Evolutionary conservation across 1,140 invertebrate species (phyloP), one percentile per base, ranked within the genome.

Genomic region (Solenopsis invicta): DNA sequence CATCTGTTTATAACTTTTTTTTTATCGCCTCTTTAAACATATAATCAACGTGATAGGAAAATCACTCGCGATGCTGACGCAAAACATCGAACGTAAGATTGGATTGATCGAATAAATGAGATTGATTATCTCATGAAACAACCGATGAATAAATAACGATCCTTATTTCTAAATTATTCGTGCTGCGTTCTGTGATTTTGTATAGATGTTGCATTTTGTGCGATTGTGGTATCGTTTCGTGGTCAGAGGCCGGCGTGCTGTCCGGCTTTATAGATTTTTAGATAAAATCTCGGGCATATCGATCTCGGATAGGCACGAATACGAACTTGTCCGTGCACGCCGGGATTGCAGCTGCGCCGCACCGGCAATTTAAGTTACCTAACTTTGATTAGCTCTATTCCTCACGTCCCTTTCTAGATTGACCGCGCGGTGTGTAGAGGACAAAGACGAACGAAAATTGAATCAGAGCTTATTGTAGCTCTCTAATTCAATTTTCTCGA

Each of bases 341-440:
- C 52, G 62, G n/a, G 54, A 34, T 71, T 56, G 64, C 77, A 71
- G 21, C n/a, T 50, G 45, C 80, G 24, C 69, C n/a, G 52, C 61
- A 45, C 18, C 80, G 54, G 13, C 56, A 74, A 84, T 84, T 74
- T 74, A 61, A 84, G 41, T 84, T 84, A 61, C 54, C 69, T 61
- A 75, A 61, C 54, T 74, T 82, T 45, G 54, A 72, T 74, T 74
- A 75, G 8, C 5, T 37, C 48, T 24, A 24, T 45, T 41, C n/a
- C 61, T 37, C 29, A 13, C 67, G 69, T 74, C n/a, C 69, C 80
- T 84, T 84, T 41, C 18, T 41, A 41, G 48, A 84, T 34, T 50
- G 13, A 34, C 16, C n/a, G 1, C 4, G n/a, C 50, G 64, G 29
- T 12, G n/a, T 18, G 13, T n/a, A 18, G 8, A n/a, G 29, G 13